Base-by-base conservation (phyloP, 2,113 vertebrate species). In the Nansenia antarctica region DNA sequence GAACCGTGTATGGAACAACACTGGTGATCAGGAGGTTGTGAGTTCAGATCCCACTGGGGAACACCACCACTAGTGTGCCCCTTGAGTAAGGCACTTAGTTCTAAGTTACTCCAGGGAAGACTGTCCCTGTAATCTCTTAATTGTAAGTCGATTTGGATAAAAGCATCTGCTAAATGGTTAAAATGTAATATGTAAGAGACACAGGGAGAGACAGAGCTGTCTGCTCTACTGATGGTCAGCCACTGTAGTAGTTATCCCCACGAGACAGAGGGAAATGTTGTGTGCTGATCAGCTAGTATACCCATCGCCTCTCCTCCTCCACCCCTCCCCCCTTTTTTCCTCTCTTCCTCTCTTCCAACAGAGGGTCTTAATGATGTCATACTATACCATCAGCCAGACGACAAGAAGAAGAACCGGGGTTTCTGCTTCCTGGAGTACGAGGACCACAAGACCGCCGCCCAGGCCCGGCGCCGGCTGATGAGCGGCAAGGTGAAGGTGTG, bases 301-400 rank as follows among this genome's bases (percentile, higher is more conserved):
- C 9, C 59, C 4, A 20, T 12, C 14, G 27, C 12, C 5, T 15
- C 62, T 31, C 26, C 24, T 9, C 39, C 39, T 47, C 18, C 49
- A 15, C 11, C 6, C 24, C 64, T 57, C 60, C 29, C 64, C 11
- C 45, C 32, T 37, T 45, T 58, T 7, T 15, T 0, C 65, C 3
- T 15, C 32, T 18, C 14, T 5, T 70, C 66, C 54, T 60, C 47
- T 52, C 15, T 77, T 39, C 58, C 84, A 88, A 39, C 86, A 99
- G 98, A 99, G 94, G 96, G 98, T 87, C 95, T 99, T 89, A 99
- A 96, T 89, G 97, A 99, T 89, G 98, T 99, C 89, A 99, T 99
- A 94, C 92, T 99, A 81, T 99, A 99, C 85, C 97, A 98, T 87
- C 97, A 99, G 86, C 97, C 96, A 26, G 98, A 99, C 61, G 97